Evolutionary conservation across 2,888 invertebrate species (phyloP), one percentile per base, ranked within the genome.

Genomic region (Lasioglossum marginatum): DNA sequence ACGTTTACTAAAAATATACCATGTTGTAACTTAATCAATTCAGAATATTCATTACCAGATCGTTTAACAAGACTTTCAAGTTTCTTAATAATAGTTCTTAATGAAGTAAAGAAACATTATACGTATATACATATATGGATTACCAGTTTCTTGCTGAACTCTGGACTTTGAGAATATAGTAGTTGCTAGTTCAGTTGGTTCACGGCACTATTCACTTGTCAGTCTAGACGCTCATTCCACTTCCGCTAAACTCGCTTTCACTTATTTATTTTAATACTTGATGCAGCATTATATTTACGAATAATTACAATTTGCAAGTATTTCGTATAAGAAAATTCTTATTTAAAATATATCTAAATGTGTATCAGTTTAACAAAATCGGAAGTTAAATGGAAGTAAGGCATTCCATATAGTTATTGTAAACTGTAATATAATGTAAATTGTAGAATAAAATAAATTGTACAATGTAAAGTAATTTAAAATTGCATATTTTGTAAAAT

Each of bases 181-280:
- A 48, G 70, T 2, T 40, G n/a, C 37, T 16, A 48, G 31, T n/a
- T n/a, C n/a, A 31, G 27, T 48, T 75, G 68, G 70, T 71, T 80
- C 48, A 16, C 74, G 19, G 31, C 70, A 27, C 80, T 75, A 75
- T 63, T 80, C 74, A 48, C 80, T 70, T 70, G 82, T 34, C 70
- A 71, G 57, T 75, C 70, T 31, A 70, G 48, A 45, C 40, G 68
- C 37, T 45, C 37, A 34, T 74, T 70, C 68, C 57, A 80, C 80
- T 82, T 80, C 82, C 82, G 57, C 57, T 60, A 40, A 12, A 19
- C 68, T 60, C 60, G 40, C 82, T 82, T 82, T 82, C 82, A 75
- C 82, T 82, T 82, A 82, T 60, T 75, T 80, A 75, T 71, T 48
- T 80, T 71, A 79, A 80, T 40, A n/a, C 27, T 73, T 31, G 31